Conservation (phyloP, 2,797 vertebrate genomes). For the Cetoscarus ocellatus region DNA sequence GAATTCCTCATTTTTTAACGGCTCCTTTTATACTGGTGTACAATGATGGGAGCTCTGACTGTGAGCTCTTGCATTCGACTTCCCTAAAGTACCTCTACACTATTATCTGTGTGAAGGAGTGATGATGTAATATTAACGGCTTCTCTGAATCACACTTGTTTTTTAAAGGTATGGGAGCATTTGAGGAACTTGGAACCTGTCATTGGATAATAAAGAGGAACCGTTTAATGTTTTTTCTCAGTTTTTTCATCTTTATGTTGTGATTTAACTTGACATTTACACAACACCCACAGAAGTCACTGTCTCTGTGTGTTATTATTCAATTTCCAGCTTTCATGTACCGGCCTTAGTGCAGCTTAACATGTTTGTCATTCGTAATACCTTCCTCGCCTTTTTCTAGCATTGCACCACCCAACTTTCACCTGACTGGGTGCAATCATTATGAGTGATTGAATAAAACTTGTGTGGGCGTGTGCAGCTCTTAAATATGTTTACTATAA, state of each 20-base stretch:
- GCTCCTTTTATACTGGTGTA: conserved; percentile 4
- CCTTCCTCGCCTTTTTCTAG: not conserved
- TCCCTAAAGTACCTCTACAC: conserved; percentile 19
- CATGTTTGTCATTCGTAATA: not conserved
- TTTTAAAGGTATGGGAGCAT: conserved; percentile 9
- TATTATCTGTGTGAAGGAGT: not conserved
- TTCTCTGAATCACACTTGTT: conserved; percentile 7
- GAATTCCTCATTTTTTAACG: conserved; percentile 43
- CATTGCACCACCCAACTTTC: not conserved
- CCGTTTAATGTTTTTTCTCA: not conserved
- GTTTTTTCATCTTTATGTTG: not conserved
- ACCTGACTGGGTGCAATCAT: not conserved
- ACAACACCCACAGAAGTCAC: too few species aligned
- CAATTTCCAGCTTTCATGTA: not conserved
- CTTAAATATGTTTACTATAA: conserved; percentile 8
- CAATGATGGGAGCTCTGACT: not conserved
- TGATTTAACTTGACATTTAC: not conserved
- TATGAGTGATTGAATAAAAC: not conserved
- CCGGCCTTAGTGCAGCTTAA: too few species aligned
- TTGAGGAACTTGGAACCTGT: conserved; percentile 39
- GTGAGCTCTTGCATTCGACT: conserved; percentile 22
- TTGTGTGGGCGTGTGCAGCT: not conserved
- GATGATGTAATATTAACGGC: conserved; percentile 15
- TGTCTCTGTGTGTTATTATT: too few species aligned
- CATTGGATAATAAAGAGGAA: conserved; percentile 25